Conservation (phyloP, 2,797 vertebrate genomes). For the Myotis myotis region DNA sequence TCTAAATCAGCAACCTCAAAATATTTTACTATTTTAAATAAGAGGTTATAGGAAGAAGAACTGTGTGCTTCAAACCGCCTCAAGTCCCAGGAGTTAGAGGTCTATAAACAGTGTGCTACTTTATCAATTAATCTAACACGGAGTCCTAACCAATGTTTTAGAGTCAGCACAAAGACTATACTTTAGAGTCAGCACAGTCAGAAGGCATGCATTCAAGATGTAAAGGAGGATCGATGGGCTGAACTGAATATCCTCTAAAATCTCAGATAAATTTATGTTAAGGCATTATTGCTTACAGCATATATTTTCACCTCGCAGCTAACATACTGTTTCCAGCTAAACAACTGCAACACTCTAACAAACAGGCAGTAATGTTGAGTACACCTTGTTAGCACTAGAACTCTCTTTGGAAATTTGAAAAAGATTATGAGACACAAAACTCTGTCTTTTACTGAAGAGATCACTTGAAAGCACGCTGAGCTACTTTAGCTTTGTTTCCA, state of each 20-base stretch:
- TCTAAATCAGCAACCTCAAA: not conserved
- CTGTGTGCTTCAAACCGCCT: not conserved
- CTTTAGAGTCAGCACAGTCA: constrained; percentile 25
- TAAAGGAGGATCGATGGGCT: constrained; percentile 3
- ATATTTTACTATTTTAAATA: not conserved
- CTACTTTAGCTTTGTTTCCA: not conserved
- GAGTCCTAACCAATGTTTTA: not conserved
- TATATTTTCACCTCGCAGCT: constrained; percentile 22
- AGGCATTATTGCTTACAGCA: constrained; percentile 36
- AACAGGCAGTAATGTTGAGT: not conserved
- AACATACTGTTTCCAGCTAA: constrained; percentile 41
- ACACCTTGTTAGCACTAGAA: not conserved
- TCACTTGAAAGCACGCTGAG: not conserved
- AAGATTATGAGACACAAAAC: not conserved
- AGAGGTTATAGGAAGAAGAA: constrained; percentile 8
- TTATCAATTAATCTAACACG: constrained; percentile 2
- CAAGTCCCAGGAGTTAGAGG: not conserved
- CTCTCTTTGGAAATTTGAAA: constrained; percentile 21
- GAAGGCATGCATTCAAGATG: not conserved
- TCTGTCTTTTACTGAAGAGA: not conserved
- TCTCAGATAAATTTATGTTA: constrained; percentile 27
- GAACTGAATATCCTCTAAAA: constrained; percentile 45
- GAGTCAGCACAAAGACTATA: constrained; percentile 26
- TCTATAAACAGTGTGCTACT: not conserved
- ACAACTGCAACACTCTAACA: not conserved